Evolutionary conservation across 2,113 vertebrate genomes (phyloP).

Genomic region (Passer montanus): DNA sequence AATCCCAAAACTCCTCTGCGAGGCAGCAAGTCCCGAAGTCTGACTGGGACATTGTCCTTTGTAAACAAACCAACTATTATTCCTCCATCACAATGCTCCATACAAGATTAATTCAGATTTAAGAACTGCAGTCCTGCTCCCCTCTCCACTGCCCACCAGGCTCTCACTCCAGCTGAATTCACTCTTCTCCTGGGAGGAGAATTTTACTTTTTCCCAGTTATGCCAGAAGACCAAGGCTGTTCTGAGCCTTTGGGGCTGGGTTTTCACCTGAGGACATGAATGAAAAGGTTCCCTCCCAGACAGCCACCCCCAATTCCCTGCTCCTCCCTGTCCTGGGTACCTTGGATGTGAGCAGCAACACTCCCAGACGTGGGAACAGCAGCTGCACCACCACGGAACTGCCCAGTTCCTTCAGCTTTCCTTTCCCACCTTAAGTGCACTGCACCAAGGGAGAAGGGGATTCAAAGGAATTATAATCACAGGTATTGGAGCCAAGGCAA

Average conservation of each 20-base stretch:
- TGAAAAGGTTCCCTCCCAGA: background rate
- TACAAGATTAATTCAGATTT: background rate
- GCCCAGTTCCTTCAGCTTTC: background rate
- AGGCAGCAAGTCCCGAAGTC: background rate
- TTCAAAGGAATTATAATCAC: accelerated
- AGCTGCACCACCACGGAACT: background rate
- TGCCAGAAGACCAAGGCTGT: accelerated
- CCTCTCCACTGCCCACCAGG: background rate
- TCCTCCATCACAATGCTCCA: background rate
- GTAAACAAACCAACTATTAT: slow-evolving; percentile 33
- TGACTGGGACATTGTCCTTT: background rate
- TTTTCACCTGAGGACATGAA: background rate
- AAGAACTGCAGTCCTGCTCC: background rate
- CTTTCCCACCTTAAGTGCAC: background rate
- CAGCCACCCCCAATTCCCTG: background rate
- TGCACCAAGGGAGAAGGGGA: background rate
- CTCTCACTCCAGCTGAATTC: background rate
- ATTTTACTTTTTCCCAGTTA: background rate
- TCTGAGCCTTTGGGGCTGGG: accelerated
- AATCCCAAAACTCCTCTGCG: background rate
- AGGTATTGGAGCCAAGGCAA: background rate
- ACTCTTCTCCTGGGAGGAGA: background rate
- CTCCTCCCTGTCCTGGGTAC: background rate
- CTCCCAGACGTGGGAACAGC: accelerated
- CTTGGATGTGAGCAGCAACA: background rate